Conservation (phyloP, 2,888 invertebrate species). For the Aporophyla lueneburgensis region DNA sequence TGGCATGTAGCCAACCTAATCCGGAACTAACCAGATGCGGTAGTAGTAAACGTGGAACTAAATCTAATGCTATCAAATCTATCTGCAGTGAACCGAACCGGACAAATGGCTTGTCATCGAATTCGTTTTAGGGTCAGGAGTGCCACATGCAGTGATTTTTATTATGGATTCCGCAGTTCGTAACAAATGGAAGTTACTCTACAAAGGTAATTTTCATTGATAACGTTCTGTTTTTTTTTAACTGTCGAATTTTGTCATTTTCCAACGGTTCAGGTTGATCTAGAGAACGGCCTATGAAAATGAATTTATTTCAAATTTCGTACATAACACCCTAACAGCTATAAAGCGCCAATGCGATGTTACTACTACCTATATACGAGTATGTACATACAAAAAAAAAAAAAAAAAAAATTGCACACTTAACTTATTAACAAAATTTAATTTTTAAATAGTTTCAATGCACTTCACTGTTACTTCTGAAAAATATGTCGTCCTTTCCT, state of each 20-base stretch:
- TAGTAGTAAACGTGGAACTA: slow-evolving; percentile 27
- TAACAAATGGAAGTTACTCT: background rate
- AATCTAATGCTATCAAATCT: slow-evolving; percentile 50
- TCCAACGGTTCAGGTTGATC: background rate
- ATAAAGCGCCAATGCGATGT: no score
- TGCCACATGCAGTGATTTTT: slow-evolving; percentile 50
- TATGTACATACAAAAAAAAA: no score
- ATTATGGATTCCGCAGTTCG: slow-evolving; percentile 8
- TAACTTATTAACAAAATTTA: no score
- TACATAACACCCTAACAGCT: no score
- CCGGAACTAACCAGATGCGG: slow-evolving; percentile 36
- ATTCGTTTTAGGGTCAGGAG: slow-evolving; percentile 59
- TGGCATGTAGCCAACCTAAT: slow-evolving; percentile 2
- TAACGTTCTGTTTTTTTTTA: background rate
- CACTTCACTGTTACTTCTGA: no score
- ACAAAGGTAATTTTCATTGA: background rate
- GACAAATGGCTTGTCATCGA: slow-evolving; percentile 59
- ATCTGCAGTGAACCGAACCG: slow-evolving; percentile 51
- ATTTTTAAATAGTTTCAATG: no score
- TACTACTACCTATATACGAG: no score
- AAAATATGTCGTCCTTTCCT: background rate
- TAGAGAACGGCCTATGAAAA: background rate
- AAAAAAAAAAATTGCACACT: no score
- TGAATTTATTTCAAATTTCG: no score
- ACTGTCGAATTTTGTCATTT: background rate